Evolutionary conservation across 1,140 invertebrate species (phyloP).

Genomic region (Micrasema longulum): DNA sequence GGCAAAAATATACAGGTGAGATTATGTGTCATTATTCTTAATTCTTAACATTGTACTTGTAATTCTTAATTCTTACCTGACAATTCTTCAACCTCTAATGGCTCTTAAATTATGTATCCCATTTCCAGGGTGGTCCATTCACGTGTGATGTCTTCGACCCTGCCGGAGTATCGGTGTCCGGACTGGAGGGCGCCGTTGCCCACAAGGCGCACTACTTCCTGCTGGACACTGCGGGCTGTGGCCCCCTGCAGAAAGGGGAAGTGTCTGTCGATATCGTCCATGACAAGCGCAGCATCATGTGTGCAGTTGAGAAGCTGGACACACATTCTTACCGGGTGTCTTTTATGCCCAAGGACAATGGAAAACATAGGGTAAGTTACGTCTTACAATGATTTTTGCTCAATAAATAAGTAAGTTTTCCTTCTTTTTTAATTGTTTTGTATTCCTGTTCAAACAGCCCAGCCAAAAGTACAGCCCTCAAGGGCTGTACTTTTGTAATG

Average conservation of each 20-base stretch:
- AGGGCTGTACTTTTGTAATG: too few species aligned
- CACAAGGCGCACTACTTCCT: slow-evolving; percentile 83
- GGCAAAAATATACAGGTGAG: slow-evolving; percentile 88
- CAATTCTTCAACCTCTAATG: too few species aligned
- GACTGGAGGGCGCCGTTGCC: slow-evolving; percentile 81
- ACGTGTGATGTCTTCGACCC: slow-evolving; percentile 98
- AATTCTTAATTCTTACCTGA: too few species aligned
- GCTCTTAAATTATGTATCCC: too few species aligned
- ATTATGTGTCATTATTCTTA: too few species aligned
- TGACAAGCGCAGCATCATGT: slow-evolving; percentile 85
- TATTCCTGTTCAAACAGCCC: too few species aligned
- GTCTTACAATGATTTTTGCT: too few species aligned
- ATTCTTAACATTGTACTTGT: too few species aligned
- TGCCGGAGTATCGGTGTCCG: slow-evolving; percentile 83
- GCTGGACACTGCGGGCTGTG: slow-evolving; percentile 79
- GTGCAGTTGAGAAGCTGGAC: slow-evolving; percentile 85
- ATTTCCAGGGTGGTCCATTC: slow-evolving; percentile 87
- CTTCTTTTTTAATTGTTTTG: too few species aligned
- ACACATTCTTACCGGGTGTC: slow-evolving; percentile 87
- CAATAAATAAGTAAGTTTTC: too few species aligned
- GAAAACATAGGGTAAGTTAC: slow-evolving; percentile 87
- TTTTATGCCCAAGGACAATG: slow-evolving; percentile 89
- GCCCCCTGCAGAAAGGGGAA: slow-evolving; percentile 79
- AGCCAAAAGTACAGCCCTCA: too few species aligned
- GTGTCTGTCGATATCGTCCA: slow-evolving; percentile 90